phyloP scores from a whole-genome alignment of 2,113 vertebrate genomes.

The Trogon melanurus region DNA sequence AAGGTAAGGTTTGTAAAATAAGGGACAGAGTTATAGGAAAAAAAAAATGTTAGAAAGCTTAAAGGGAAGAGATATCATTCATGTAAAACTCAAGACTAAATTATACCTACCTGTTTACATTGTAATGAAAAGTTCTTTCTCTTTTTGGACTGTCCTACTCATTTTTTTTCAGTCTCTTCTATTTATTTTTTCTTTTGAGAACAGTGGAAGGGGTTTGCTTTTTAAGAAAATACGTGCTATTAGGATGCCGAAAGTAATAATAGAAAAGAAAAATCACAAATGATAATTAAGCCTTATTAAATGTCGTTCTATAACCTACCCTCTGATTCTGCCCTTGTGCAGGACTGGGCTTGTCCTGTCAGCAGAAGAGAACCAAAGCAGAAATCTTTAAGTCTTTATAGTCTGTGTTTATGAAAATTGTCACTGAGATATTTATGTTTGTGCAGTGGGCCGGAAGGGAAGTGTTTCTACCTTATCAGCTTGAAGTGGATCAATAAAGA shows the following conservation, averaged over 20 bases:
- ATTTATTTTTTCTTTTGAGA: neutral
- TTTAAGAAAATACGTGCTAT: neutral
- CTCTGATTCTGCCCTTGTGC: neutral
- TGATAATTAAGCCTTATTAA: neutral
- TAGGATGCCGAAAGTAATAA: neutral
- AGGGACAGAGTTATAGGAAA: neutral
- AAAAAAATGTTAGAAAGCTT: neutral
- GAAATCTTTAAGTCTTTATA: neutral
- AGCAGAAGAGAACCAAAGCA: neutral
- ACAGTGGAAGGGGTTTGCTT: neutral
- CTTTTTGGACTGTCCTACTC: neutral
- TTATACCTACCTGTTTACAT: neutral
- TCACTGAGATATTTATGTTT: neutral
- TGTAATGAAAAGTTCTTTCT: neutral
- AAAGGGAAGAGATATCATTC: neutral
- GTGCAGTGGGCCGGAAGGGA: neutral
- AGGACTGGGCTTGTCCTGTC: accelerated
- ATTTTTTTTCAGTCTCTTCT: neutral
- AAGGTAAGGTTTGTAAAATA: neutral
- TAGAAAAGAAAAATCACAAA: accelerated
- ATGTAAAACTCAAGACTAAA: neutral
- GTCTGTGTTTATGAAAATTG: neutral
- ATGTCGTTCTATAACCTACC: neutral
- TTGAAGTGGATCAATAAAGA: neutral
- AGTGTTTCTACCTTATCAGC: neutral